phyloP scores from a whole-genome alignment of 2,113 vertebrate genomes.

The Catharus bicknelli region DNA sequence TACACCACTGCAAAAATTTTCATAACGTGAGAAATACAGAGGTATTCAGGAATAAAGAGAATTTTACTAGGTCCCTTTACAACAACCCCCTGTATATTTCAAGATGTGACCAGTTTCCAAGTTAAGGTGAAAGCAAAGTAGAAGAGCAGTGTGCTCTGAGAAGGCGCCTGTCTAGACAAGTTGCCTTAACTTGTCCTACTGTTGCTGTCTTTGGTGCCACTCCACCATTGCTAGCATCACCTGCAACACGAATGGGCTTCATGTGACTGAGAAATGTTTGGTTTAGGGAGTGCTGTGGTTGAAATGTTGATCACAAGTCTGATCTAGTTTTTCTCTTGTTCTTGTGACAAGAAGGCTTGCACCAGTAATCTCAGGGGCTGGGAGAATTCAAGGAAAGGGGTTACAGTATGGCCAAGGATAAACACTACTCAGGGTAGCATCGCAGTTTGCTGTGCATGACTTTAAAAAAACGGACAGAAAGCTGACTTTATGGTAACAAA shows the following conservation, averaged over 20 bases:
- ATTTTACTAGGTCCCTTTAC: not conserved
- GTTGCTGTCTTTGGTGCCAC: not conserved
- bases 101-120: not conserved
- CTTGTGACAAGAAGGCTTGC: not conserved
- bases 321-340: not conserved
- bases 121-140: not conserved
- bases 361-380: not conserved
- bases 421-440: not conserved
- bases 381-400: not conserved
- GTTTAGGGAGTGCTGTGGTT: not conserved
- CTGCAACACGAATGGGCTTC: not conserved
- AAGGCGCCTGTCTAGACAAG: not conserved
- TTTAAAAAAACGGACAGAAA: not conserved
- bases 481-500: not conserved
- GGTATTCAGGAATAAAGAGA: not conserved
- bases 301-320: not conserved
- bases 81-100: not conserved
- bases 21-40: not conserved
- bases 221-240: not conserved
- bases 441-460: not conserved
- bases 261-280: not conserved
- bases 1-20: not conserved
- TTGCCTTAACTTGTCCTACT: not conserved
- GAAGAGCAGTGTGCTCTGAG: not conserved
- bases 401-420: not conserved